Evolutionary conservation across 2,113 vertebrate species (phyloP).

Genomic region (Dermatemys mawii): DNA sequence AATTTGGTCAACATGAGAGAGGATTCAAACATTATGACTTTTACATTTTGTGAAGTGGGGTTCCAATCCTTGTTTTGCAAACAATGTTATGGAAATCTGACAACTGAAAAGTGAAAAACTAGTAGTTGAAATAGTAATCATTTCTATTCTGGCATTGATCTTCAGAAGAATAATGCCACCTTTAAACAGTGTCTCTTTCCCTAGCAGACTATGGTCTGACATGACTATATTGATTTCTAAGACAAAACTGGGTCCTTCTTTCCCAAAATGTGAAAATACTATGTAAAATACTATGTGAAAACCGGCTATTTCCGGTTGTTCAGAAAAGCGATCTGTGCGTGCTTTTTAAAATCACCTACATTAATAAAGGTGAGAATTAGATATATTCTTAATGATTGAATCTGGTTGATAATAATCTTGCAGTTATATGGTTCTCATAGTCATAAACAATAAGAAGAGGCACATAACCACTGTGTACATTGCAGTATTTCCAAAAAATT

Average conservation of each 20-base stretch:
- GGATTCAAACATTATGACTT: not conserved
- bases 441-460: not conserved
- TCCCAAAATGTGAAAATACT: not conserved
- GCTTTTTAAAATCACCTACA: not conserved
- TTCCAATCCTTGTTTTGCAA: not conserved
- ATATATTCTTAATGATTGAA: not conserved
- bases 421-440: not conserved
- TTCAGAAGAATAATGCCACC: not conserved
- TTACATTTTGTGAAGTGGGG: not conserved
- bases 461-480: not conserved
- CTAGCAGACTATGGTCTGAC: not conserved
- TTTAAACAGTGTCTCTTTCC: not conserved
- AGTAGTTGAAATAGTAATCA: not conserved
- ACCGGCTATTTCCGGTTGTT: not conserved
- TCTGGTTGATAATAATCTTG: not conserved
- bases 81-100: not conserved
- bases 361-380: not conserved
- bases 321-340: not conserved
- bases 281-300: too few species aligned
- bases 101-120: not conserved
- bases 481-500: not conserved
- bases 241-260: not conserved
- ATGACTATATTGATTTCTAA: not conserved
- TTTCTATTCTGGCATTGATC: not conserved
- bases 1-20: not conserved